Evolutionary conservation across 1,140 invertebrate species (phyloP), one percentile per base, ranked within the genome.

Genomic region (Panagrolaimus sp.): DNA sequence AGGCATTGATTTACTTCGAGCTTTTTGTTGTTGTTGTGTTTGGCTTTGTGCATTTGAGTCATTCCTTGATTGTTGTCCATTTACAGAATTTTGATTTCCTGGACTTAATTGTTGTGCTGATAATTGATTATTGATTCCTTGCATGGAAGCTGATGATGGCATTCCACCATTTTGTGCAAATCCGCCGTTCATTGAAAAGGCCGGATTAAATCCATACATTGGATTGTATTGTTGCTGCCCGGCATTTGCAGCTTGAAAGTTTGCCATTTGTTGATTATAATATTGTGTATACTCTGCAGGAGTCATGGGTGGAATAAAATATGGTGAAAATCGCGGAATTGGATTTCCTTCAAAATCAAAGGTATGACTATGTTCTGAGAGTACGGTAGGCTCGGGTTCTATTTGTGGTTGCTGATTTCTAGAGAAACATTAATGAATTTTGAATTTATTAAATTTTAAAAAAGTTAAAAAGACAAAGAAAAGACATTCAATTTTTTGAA

Each of bases 231-330:
- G 28, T n/a, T 10, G 21, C 21, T 28, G 21, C 28, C 28, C 28
- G 17, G 14, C 21, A 28, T 58, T 58, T 58, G 21, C 21, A 52
- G 5, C 6, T 26, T 52, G 48, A 21, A 26, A 52, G 12, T 58
- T 21, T 14, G 52, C 52, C n/a, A 26, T 21, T 58, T 58, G 52
- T 21, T 21, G 21, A 21, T 58, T 58, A 28, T 58, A 58, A 21
- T n/a, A 26, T 26, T 58, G 52, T 1, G 52, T 58, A 14, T 58
- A 58, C 52, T 58, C 52, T 21, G 52, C 52, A 10, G 52, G 52
- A n/a, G 52, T 26, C 52, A 58, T 58, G 2, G 32, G 32, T 4
- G 32, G 32, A 38, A 38, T 4, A 38, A 4, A 38, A 4, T 38
- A 7, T 7, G 32, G 7, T 38, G 32, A 38, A 38, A 38, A 38